A percentile compares a stretch with the other conserved stretches of the same genome.
phyloP scores from a whole-genome alignment of 1,140 invertebrate species.

The Venustaconcha ellipsiformis region DNA sequence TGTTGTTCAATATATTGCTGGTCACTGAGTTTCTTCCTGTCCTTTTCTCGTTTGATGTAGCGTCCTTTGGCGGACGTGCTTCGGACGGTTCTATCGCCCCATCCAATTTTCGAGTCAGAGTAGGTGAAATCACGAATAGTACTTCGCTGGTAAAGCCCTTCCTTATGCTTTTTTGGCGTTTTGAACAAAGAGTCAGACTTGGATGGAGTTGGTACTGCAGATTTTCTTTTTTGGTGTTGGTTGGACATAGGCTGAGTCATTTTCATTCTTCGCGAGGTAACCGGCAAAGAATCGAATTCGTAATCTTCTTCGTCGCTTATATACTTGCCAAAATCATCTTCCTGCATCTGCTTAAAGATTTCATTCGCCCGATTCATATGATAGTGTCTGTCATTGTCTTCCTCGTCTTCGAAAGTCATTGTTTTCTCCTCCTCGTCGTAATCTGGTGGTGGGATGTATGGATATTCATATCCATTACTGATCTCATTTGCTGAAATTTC shows the following conservation, averaged over 20 bases:
- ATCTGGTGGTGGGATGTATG: conserved; percentile 21
- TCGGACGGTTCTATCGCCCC: conserved; percentile 29
- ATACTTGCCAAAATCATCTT: conserved; percentile 26
- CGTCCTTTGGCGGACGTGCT: conserved; percentile 31
- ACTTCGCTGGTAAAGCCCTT: conserved; percentile 14
- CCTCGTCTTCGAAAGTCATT: conserved; percentile 20
- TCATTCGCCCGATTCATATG: not conserved
- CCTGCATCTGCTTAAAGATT: conserved; percentile 9
- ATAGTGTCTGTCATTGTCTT: conserved; percentile 9
- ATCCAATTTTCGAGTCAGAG: conserved; percentile 32
- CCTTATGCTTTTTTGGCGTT: conserved; percentile 18
- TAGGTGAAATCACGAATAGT: conserved; percentile 33
- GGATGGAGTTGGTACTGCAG: not conserved
- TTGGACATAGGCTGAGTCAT: not conserved
- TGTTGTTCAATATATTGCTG: not conserved
- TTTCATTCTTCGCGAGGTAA: not conserved
- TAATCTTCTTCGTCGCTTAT: conserved; percentile 26
- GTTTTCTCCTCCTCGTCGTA: conserved; percentile 29
- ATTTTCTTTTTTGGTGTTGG: not conserved
- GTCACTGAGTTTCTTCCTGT: conserved; percentile 9
- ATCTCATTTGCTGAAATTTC: not conserved
- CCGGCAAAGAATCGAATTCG: conserved; percentile 19
- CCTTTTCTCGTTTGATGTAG: conserved; percentile 33
- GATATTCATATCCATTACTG: not conserved
- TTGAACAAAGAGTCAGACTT: conserved; percentile 3